Conservation (phyloP, 2,888 invertebrate genomes). For the Parasteatoda lunata region DNA sequence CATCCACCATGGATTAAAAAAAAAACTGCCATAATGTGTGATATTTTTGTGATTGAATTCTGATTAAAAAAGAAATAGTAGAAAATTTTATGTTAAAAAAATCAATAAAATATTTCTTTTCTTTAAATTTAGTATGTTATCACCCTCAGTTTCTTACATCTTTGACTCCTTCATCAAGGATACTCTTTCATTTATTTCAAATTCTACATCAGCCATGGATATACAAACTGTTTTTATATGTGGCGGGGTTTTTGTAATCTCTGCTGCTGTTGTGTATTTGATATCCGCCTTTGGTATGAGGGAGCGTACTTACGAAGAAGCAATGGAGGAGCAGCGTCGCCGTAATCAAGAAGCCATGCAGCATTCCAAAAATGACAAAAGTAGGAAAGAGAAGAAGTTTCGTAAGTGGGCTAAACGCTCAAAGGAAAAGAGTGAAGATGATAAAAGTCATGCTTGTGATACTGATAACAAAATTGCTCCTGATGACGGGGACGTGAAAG, state of each 20-base stretch:
- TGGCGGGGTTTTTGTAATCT: slow-evolving; percentile 81
- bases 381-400: slow-evolving; percentile 78
- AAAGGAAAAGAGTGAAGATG: slow-evolving; percentile 73
- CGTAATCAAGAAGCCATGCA: slow-evolving; percentile 70
- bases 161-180: slow-evolving; percentile 30
- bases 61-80: too few relatives aligned
- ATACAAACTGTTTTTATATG: slow-evolving; percentile 82
- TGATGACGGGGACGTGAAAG: slow-evolving; percentile 82
- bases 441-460: slow-evolving; percentile 26
- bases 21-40: too few relatives aligned
- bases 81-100: too few relatives aligned
- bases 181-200: slow-evolving; percentile 50
- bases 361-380: slow-evolving; percentile 71
- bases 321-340: slow-evolving; percentile 80
- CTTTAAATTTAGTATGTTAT: slow-evolving; percentile 37
- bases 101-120: neutral
- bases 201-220: slow-evolving; percentile 79
- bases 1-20: too few relatives aligned
- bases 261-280: slow-evolving; percentile 81
- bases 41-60: too few relatives aligned
- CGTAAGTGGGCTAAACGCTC: slow-evolving; percentile 76
- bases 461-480: slow-evolving; percentile 24
- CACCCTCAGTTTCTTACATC: slow-evolving; percentile 10
- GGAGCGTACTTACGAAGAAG: slow-evolving; percentile 89
- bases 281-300: slow-evolving; percentile 82